These are phyloP conservation scores for human DNA, from an alignment of 2,113 vertebrate species.

Conservation along the genomic window DNA sequence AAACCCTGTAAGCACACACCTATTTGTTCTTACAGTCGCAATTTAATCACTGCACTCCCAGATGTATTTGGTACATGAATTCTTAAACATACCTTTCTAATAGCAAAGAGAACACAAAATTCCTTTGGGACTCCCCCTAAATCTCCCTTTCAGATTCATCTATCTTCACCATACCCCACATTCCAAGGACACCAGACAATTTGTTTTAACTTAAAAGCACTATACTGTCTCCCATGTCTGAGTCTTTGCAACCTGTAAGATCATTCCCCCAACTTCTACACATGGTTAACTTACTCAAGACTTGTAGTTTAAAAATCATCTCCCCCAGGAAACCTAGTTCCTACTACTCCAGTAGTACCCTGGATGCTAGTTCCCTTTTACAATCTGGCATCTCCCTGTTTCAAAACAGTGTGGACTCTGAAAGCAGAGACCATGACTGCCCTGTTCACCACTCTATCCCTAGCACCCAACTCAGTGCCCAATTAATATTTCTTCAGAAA, in stretches of 20 bases:
- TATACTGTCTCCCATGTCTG: background rate
- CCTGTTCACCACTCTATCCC: background rate
- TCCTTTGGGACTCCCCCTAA: background rate
- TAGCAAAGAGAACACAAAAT: background rate
- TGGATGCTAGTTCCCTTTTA: background rate
- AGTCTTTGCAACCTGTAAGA: background rate
- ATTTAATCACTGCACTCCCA: background rate
- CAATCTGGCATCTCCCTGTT: background rate
- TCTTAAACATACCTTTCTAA: background rate
- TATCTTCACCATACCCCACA: background rate
- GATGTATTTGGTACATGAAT: background rate
- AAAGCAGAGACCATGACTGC: background rate
- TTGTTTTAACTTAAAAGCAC: background rate
- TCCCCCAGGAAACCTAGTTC: background rate
- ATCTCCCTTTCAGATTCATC: background rate
- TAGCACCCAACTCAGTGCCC: background rate
- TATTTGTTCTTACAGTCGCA: background rate
- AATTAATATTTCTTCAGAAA: background rate
- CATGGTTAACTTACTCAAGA: background rate
- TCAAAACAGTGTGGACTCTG: background rate
- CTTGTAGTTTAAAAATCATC: background rate
- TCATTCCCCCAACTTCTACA: slow-evolving; percentile 7
- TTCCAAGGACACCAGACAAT: background rate
- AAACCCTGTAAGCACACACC: background rate
- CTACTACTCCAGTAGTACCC: background rate